Conservation (phyloP, 2,888 invertebrate genomes). For the Uropetala carovei region DNA sequence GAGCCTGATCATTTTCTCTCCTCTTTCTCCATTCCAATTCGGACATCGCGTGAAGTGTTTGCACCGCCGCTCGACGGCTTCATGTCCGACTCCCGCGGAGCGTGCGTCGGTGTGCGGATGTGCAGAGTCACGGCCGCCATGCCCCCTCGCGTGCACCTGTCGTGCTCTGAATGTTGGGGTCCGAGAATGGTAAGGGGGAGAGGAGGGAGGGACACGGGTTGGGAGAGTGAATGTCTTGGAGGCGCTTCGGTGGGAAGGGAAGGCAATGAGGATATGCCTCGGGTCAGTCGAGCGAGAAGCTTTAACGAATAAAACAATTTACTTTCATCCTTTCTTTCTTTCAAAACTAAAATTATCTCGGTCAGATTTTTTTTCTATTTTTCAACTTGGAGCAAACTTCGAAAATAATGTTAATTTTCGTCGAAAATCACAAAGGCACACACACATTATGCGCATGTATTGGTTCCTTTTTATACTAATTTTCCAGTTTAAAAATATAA, state of each 20-base stretch:
- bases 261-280: not conserved
- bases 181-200: not conserved
- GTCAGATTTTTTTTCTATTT: no score
- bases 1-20: not conserved
- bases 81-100: conserved; percentile 52
- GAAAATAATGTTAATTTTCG: no score
- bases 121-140: conserved; percentile 51
- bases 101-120: conserved; percentile 14
- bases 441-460: no score
- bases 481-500: no score
- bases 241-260: not conserved
- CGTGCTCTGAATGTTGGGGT: conserved; percentile 40
- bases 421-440: no score
- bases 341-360: not conserved
- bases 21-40: not conserved
- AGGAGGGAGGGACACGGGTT: not conserved
- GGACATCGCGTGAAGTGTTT: conserved; percentile 45
- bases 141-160: conserved; percentile 58
- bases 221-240: not conserved
- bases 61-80: conserved; percentile 20
- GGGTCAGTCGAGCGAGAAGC: conserved; percentile 16
- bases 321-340: not conserved
- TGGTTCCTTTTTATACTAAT: no score
- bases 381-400: no score
- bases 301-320: conserved; percentile 18